These are phyloP conservation scores for Diarsia mendica DNA, from an alignment of 2,888 invertebrate species.

Conservation along the genomic window DNA sequence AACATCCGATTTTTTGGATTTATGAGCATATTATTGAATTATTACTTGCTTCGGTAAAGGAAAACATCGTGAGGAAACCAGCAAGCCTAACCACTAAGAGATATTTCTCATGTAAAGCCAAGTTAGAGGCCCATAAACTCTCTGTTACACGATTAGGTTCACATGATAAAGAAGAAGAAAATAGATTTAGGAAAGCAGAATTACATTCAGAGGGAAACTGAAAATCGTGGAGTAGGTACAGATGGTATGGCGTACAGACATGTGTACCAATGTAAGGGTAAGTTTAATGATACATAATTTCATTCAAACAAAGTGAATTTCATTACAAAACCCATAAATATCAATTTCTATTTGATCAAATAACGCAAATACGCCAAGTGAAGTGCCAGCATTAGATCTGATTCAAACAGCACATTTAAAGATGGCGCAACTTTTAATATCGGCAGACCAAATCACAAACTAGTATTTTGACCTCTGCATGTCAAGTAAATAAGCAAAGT, in stretches of 20 bases:
- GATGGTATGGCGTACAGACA: background rate
- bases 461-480: background rate
- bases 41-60: too few relatives aligned
- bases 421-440: background rate
- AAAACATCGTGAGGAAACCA: too few relatives aligned
- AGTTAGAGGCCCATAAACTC: too few relatives aligned
- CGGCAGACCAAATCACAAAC: background rate
- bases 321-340: background rate
- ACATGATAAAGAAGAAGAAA: too few relatives aligned
- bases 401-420: background rate
- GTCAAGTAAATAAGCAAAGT: background rate
- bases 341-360: background rate
- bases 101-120: too few relatives aligned
- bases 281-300: too few relatives aligned
- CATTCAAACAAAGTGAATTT: background rate
- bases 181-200: background rate
- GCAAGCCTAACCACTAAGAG: too few relatives aligned
- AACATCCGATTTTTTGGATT: too few relatives aligned
- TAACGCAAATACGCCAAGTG: background rate
- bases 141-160: too few relatives aligned
- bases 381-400: background rate
- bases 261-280: too few relatives aligned
- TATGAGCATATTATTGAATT: too few relatives aligned
- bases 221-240: background rate
- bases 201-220: background rate